These are phyloP conservation scores for Tipula helvola DNA, from an alignment of 2,888 invertebrate genomes.

Conservation along the genomic window DNA sequence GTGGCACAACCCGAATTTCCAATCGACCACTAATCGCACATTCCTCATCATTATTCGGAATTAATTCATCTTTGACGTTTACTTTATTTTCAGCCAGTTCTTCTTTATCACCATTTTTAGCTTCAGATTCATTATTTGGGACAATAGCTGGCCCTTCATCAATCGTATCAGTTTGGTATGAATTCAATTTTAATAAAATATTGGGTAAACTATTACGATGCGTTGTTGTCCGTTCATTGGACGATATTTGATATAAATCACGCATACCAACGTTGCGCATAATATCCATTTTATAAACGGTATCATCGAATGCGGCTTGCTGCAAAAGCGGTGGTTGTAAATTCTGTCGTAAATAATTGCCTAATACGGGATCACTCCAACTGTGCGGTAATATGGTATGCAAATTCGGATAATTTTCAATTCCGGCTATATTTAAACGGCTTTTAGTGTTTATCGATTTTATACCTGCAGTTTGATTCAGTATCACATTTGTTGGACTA, in stretches of 20 bases:
- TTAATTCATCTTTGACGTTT: neutral
- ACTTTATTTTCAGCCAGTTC: slow-evolving; percentile 21
- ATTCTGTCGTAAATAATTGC: slow-evolving; percentile 42
- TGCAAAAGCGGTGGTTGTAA: slow-evolving; percentile 72
- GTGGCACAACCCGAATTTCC: slow-evolving; percentile 64
- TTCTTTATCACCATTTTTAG: slow-evolving; percentile 4
- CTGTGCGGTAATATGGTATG: slow-evolving; percentile 54
- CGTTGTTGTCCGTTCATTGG: slow-evolving; percentile 19
- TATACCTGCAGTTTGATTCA: neutral
- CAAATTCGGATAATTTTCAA: slow-evolving; percentile 62
- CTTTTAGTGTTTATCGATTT: slow-evolving; percentile 36
- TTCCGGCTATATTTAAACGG: slow-evolving; percentile 61
- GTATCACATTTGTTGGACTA: neutral
- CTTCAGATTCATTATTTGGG: neutral
- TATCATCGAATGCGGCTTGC: slow-evolving; percentile 76
- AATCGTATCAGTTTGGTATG: slow-evolving; percentile 10
- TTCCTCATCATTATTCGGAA: slow-evolving; percentile 26
- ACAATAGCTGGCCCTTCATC: neutral
- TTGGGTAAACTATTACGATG: slow-evolving; percentile 32
- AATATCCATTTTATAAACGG: slow-evolving; percentile 66
- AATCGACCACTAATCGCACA: slow-evolving; percentile 63
- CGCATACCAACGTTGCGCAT: slow-evolving; percentile 64
- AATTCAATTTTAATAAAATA: slow-evolving; percentile 22
- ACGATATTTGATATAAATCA: slow-evolving; percentile 27
- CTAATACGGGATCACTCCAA: slow-evolving; percentile 63